phyloP scores from a whole-genome alignment of 2,888 invertebrate genomes.

The Parnassius apollo region DNA sequence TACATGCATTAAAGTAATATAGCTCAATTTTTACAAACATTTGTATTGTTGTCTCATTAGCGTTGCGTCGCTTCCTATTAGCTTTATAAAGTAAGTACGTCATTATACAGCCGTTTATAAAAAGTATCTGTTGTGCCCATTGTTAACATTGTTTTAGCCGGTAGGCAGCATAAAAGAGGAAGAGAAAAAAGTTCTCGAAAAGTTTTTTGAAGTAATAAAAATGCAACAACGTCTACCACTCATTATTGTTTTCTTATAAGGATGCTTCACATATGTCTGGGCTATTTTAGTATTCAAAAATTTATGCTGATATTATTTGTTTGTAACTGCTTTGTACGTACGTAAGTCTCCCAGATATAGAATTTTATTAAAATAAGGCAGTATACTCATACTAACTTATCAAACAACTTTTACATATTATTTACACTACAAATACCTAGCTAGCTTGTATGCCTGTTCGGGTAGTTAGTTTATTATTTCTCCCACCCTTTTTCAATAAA shows the following conservation, averaged over 20 bases:
- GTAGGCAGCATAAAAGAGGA: conserved; percentile 4
- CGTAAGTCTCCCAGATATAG: too few relatives aligned
- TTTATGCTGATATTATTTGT: not conserved
- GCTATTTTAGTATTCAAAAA: conserved; percentile 11
- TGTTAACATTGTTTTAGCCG: conserved; percentile 17
- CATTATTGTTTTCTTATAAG: conserved; percentile 24
- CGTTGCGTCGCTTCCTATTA: conserved; percentile 10
- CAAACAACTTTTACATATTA: too few relatives aligned
- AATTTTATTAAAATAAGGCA: too few relatives aligned
- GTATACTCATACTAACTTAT: too few relatives aligned
- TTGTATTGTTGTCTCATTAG: conserved; percentile 12
- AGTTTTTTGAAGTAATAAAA: conserved; percentile 21
- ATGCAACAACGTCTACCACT: conserved; percentile 24
- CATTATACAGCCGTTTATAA: conserved; percentile 19
- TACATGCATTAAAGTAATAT: too few relatives aligned
- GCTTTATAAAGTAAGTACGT: conserved; percentile 11
- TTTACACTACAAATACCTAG: too few relatives aligned
- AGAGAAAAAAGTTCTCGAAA: conserved; percentile 4
- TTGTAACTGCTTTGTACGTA: not conserved
- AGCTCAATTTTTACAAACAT: not conserved
- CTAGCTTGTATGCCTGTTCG: too few relatives aligned
- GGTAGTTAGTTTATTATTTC: too few relatives aligned
- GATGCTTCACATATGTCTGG: conserved; percentile 21
- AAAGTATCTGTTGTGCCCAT: conserved; percentile 11
- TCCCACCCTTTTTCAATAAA: too few relatives aligned